Base-by-base conservation (phyloP, 2,113 vertebrate species). In the Colinus virginianus region DNA sequence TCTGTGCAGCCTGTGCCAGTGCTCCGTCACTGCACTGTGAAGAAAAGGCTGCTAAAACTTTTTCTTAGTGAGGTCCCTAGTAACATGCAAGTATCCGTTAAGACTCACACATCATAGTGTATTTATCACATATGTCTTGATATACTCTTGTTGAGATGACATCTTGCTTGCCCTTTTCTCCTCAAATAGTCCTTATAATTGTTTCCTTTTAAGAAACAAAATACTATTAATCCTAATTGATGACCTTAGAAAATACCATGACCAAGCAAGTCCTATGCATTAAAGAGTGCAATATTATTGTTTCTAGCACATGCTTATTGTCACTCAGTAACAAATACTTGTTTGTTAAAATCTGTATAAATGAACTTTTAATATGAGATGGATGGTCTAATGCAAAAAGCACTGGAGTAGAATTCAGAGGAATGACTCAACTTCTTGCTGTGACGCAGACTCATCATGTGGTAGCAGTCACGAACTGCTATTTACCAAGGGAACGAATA, bases 361-460 rank as follows among this genome's bases (percentile, higher is more conserved):
- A 87, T 38, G 1, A 78, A 79, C 6, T 77, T 81, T n/a, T 72
- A 49, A 49, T 70, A 26, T 21, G 42, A 72, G 69, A 89, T 78
- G 13, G 23, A 76, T 34, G 40, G 53, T 48, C 45, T 90, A 76
- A 56, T 75, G 64, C n/a, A 87, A 78, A 85, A 95, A 25, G 34
- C 42, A 74, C 15, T 56, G 21, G 71, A 89, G 67, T 12, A 74
- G 61, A 79, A 90, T 67, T 92, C 68, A 67, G 78, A 95, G 32
- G 25, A 4, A 43, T 93, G 93, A 95, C 76, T 96, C 94, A 93
- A 74, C 36, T 95, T 87, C 61, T 87, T 71, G 28, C 84, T 89
- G 61, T 79, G 68, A 92, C 11, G 30, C 46, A 85, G 30, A 93
- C 93, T 74, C 69, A 59, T 84, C 84, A 46, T 91, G 87, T 83